phyloP scores from a whole-genome alignment of 1,140 invertebrate genomes.

The Drosophila eugracilis region DNA sequence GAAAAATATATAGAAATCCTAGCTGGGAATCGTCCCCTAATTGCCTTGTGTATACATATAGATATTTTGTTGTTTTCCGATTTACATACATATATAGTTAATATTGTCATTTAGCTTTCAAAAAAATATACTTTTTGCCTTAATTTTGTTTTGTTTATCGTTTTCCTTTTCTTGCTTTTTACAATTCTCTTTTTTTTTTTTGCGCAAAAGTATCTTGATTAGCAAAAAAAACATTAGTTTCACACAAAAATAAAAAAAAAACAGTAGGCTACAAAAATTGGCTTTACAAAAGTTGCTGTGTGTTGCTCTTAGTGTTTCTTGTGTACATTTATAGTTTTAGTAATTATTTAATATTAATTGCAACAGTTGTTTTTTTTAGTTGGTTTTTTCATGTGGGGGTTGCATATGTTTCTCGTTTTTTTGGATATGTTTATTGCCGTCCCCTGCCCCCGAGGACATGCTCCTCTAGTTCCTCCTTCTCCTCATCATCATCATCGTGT shows the following conservation, averaged over 20 bases:
- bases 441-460: slow-evolving; percentile 30
- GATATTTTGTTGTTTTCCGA: slow-evolving; percentile 30
- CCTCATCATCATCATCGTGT: not conserved
- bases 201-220: slow-evolving; percentile 40
- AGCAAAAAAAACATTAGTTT: slow-evolving; percentile 42
- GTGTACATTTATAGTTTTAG: slow-evolving; percentile 51
- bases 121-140: slow-evolving; percentile 75
- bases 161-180: slow-evolving; percentile 40
- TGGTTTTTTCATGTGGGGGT: slow-evolving; percentile 15
- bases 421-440: slow-evolving; percentile 57
- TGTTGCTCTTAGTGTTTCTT: slow-evolving; percentile 20
- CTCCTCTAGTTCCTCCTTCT: not conserved
- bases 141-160: slow-evolving; percentile 40
- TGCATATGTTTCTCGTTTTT: slow-evolving; percentile 29
- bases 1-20: slow-evolving; percentile 76
- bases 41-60: slow-evolving; percentile 45
- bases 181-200: slow-evolving; percentile 30
- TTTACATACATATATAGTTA: slow-evolving; percentile 64
- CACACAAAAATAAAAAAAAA: slow-evolving; percentile 37
- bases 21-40: slow-evolving; percentile 45
- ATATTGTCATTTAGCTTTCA: slow-evolving; percentile 81
- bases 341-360: slow-evolving; percentile 76
- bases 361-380: slow-evolving; percentile 57
- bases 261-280: slow-evolving; percentile 43
- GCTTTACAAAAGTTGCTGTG: slow-evolving; percentile 53